Evolutionary conservation across 2,888 invertebrate species (phyloP).

Genomic region (Lumbricus terrestris): DNA sequence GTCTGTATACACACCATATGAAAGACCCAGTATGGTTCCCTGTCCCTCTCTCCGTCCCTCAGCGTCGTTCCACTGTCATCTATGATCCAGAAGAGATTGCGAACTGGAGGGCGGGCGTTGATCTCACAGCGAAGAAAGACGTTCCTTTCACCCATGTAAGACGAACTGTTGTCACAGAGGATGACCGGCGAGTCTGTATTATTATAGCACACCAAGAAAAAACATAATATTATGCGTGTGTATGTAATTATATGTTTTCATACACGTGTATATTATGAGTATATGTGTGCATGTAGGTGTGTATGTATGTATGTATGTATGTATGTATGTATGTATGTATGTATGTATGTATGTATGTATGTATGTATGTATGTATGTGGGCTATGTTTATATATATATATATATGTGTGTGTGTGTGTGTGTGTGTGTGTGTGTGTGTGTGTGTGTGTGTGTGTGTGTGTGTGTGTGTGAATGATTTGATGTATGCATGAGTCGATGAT

Average conservation of each 20-base stretch:
- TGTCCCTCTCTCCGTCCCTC: background rate
- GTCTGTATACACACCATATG: background rate
- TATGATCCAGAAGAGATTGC: background rate
- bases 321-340: background rate
- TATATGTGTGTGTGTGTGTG: no score
- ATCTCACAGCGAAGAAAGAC: background rate
- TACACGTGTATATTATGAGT: background rate
- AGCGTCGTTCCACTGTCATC: background rate
- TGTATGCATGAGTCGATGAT: no score
- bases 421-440: no score
- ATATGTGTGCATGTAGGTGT: background rate
- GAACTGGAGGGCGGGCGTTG: background rate
- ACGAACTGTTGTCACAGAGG: background rate
- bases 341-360: background rate
- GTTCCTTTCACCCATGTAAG: background rate
- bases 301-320: background rate
- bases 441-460: no score
- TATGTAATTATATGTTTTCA: background rate
- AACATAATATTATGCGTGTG: background rate
- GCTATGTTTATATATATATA: no score
- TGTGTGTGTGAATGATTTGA: no score
- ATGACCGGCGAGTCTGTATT: background rate
- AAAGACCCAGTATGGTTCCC: conserved; percentile 4
- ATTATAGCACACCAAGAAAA: no score
- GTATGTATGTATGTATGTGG: no score